Percentiles rank a stretch among this genome's conserved stretches.
Conservation (phyloP, 1,140 invertebrate genomes). For the Triops cancriformis region DNA sequence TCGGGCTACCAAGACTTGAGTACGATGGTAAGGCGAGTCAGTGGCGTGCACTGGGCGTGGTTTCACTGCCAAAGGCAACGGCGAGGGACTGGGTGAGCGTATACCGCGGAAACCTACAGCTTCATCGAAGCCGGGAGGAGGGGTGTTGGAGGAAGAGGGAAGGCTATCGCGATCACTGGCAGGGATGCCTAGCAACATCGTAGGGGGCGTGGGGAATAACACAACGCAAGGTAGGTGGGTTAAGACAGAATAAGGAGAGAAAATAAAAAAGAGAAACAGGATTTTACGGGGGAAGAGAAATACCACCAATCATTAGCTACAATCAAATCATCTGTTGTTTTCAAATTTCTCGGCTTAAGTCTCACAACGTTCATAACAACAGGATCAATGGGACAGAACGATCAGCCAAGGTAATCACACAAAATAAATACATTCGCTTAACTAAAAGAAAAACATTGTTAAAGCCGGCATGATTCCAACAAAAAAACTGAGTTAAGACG, state of each 20-base stretch:
- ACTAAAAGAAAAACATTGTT: background rate
- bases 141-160: slow-evolving; percentile 69
- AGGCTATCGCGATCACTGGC: slow-evolving; percentile 16
- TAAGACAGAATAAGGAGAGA: no score
- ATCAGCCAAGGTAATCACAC: background rate
- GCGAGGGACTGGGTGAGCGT: background rate
- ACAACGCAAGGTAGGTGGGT: background rate
- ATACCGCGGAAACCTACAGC: slow-evolving; percentile 32
- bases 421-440: background rate
- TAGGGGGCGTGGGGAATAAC: background rate
- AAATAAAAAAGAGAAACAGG: background rate
- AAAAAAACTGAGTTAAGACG: background rate
- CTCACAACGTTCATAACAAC: background rate
- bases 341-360: background rate
- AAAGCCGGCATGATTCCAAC: background rate
- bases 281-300: slow-evolving; percentile 2
- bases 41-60: background rate
- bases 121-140: slow-evolving; percentile 79
- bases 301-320: slow-evolving; percentile 17
- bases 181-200: background rate
- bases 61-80: slow-evolving; percentile 12
- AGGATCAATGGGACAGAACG: background rate
- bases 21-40: slow-evolving; percentile 1
- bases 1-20: slow-evolving; percentile 4
- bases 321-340: background rate